phyloP scores from a whole-genome alignment of 2,113 vertebrate genomes.

The Aleadryas rufinucha region DNA sequence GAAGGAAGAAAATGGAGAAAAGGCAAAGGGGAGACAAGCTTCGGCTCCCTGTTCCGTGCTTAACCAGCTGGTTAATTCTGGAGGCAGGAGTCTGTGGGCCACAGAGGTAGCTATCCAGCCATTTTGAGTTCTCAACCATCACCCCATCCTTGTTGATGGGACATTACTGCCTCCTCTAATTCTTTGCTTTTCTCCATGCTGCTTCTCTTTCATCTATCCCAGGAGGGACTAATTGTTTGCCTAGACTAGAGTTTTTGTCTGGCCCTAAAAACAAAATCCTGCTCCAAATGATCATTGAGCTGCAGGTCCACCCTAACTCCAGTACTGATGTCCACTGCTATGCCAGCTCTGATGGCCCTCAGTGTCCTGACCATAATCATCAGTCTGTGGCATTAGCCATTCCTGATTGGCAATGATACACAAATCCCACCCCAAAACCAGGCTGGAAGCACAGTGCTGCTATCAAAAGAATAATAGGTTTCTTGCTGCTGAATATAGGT shows the following conservation, averaged over 20 bases:
- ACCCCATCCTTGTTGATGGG: neutral
- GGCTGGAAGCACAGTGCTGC: neutral
- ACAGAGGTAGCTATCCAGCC: neutral
- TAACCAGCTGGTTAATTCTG: neutral
- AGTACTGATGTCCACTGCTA: neutral
- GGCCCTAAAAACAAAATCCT: neutral
- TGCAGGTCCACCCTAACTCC: neutral
- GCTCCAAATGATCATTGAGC: neutral
- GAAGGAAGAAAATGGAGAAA: neutral
- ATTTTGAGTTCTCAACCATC: neutral
- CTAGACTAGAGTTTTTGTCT: neutral
- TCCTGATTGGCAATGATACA: neutral
- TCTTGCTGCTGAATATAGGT: neutral
- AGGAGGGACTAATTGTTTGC: neutral
- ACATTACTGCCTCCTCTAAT: neutral
- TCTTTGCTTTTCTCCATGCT: neutral
- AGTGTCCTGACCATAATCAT: neutral
- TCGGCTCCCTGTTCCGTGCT: accelerated
- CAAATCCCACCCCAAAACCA: neutral
- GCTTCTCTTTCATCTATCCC: neutral
- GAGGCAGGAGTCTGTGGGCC: neutral
- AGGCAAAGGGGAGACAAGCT: neutral
- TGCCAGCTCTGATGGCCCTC: neutral
- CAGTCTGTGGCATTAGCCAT: neutral
- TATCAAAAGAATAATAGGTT: neutral